Base-by-base conservation (phyloP, 2,888 invertebrate genomes). In the Tetropium fuscum region DNA sequence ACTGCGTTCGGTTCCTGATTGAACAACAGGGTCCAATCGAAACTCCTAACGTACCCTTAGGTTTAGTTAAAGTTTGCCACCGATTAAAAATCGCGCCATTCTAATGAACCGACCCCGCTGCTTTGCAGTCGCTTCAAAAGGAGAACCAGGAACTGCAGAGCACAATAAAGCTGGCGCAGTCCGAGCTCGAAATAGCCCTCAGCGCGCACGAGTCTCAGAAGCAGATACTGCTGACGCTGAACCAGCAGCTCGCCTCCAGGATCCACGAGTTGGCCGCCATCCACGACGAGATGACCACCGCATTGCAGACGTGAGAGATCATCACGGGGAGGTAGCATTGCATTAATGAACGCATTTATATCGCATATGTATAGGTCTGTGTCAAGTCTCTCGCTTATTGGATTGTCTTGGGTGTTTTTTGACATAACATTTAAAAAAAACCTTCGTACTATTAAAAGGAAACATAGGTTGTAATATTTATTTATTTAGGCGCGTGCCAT, bases 221-320 rank as follows among this genome's bases (percentile, higher is more conserved):
- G 70, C 90, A 92, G 76, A 90, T 93, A 66, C 84, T 94, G 70
- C 88, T 92, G 74, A 92, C 93, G 27, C 83, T 94, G 70, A 94
- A 92, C 82, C 89, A 91, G 72, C 94, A 95, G 83, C 87, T 94
- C 74, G 93, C 93, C 51, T 83, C 89, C 58, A 89, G 91, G 75
- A 88, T 94, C 61, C 91, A 92, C 75, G 92, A 93, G 79, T 84
- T 94, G 82, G 90, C 88, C 67, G 89, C 89, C 66, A 90, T 93
- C 82, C 93, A 93, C 84, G 89, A 90, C 81, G 94, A 94, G 86
- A 88, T 93, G 73, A 88, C 88, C 76, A 89, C 90, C n/a, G 91
- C 92, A 58, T 78, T 92, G 82, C 90, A 90, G 80, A 90, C 91
- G 86, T 79, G 79, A 79, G 72, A 73, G n/a, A 38, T 27, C 27